Evolutionary conservation across 2,113 vertebrate genomes (phyloP).

Genomic region (Parus major): DNA sequence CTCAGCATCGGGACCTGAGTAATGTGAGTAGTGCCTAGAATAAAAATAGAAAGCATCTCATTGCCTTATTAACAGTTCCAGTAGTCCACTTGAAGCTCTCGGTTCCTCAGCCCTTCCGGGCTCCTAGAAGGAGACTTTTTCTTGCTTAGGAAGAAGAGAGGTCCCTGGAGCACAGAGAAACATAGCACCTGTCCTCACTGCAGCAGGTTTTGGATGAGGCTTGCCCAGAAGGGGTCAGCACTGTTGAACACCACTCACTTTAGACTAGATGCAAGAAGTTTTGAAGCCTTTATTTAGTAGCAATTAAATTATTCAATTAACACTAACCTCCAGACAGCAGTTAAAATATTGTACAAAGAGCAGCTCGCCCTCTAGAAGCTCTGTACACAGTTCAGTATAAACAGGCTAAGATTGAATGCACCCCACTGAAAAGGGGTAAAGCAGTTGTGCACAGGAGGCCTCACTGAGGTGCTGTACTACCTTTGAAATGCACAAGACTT

Average conservation of each 20-base stretch:
- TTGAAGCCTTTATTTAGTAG: slow-evolving; percentile 82
- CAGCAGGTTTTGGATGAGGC: background rate
- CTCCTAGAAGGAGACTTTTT: background rate
- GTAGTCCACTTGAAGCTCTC: background rate
- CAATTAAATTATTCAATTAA: slow-evolving; percentile 73
- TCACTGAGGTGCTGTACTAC: slow-evolving; percentile 57
- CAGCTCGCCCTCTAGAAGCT: slow-evolving; percentile 57
- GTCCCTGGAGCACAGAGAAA: no score
- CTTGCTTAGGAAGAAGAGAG: background rate
- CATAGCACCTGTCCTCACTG: rapidly evolving
- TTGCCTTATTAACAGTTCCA: background rate
- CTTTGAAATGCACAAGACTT: slow-evolving; percentile 59
- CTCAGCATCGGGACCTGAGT: background rate
- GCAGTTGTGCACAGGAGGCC: slow-evolving; percentile 72
- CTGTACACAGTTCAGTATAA: slow-evolving; percentile 62
- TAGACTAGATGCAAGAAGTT: slow-evolving; percentile 26
- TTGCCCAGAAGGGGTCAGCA: background rate
- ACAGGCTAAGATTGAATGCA: slow-evolving; percentile 58
- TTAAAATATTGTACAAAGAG: slow-evolving; percentile 73
- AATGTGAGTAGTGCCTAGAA: background rate
- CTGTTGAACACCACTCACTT: background rate
- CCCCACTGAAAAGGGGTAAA: slow-evolving; percentile 76
- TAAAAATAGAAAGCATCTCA: background rate
- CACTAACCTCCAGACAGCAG: slow-evolving; percentile 72
- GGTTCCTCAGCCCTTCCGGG: background rate